These are phyloP conservation scores for Drosophila planitibia DNA, from an alignment of 2,888 invertebrate species.

Conservation along the genomic window DNA sequence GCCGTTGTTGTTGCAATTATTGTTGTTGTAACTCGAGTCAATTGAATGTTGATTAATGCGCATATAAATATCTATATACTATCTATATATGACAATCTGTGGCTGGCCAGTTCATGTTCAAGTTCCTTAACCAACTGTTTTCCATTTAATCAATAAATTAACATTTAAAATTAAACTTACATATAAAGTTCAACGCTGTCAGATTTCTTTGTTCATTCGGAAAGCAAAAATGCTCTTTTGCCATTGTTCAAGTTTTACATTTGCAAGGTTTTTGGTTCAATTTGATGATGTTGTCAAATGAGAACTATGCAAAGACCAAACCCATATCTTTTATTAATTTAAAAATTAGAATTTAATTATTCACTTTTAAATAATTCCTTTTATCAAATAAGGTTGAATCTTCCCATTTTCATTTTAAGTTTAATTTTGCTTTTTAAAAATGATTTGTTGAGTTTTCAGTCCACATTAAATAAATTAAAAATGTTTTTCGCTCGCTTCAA, in stretches of 20 bases:
- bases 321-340: not conserved
- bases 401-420: not conserved
- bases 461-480: not conserved
- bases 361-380: not conserved
- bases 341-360: not conserved
- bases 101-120: not conserved
- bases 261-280: not conserved
- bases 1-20: not conserved
- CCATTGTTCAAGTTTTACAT: not conserved
- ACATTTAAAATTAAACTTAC: conserved; percentile 1
- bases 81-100: not conserved
- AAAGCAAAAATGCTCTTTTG: not conserved
- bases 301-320: not conserved
- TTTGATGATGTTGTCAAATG: not conserved
- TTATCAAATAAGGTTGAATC: not conserved
- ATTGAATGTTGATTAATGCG: conserved; percentile 37
- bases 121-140: conserved; percentile 13
- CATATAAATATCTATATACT: not conserved
- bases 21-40: conserved; percentile 13
- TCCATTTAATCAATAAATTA: conserved; percentile 28
- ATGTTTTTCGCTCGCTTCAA: not conserved
- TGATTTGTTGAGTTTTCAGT: not conserved
- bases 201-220: not conserved
- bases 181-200: not conserved
- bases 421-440: not conserved